These are phyloP conservation scores for Polypterus senegalus DNA, from an alignment of 2,113 vertebrate species.

Conservation along the genomic window DNA sequence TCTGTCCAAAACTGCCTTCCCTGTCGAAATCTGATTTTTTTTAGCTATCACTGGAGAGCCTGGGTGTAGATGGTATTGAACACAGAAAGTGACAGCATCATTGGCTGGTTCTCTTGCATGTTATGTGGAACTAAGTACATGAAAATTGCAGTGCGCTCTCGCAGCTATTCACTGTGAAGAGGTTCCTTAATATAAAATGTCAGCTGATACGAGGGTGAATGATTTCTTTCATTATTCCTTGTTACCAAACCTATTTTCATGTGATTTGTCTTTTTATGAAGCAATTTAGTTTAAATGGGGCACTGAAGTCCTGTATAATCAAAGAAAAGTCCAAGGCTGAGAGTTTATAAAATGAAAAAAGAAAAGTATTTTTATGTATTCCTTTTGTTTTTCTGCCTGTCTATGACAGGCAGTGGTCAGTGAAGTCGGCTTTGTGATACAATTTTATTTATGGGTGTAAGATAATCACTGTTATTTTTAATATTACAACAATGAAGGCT, in stretches of 20 bases:
- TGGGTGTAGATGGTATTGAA: not conserved
- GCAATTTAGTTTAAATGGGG: constrained; percentile 31
- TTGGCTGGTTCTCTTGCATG: constrained; percentile 28
- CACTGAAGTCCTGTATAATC: not conserved
- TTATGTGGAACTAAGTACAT: constrained; percentile 32
- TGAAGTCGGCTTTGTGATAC: not conserved
- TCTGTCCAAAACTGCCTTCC: too few relatives aligned
- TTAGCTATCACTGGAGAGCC: not conserved
- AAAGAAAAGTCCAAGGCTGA: not conserved
- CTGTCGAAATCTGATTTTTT: too few relatives aligned
- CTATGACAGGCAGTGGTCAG: not conserved
- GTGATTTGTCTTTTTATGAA: constrained; percentile 42
- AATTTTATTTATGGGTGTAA: too few relatives aligned
- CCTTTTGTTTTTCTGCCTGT: not conserved
- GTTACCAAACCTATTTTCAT: constrained; percentile 40
- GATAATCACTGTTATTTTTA: too few relatives aligned
- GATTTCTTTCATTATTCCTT: constrained; percentile 42
- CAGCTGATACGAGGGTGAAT: constrained; percentile 33
- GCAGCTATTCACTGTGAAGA: constrained; percentile 35
- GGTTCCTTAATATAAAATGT: constrained; percentile 29
- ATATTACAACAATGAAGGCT: too few relatives aligned
- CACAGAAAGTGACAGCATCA: constrained; percentile 25
- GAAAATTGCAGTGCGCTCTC: constrained; percentile 32
- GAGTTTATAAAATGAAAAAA: not conserved
- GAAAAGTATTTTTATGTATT: not conserved